Conservation (phyloP, 1,140 invertebrate species). For the Phymastichus coffea region DNA sequence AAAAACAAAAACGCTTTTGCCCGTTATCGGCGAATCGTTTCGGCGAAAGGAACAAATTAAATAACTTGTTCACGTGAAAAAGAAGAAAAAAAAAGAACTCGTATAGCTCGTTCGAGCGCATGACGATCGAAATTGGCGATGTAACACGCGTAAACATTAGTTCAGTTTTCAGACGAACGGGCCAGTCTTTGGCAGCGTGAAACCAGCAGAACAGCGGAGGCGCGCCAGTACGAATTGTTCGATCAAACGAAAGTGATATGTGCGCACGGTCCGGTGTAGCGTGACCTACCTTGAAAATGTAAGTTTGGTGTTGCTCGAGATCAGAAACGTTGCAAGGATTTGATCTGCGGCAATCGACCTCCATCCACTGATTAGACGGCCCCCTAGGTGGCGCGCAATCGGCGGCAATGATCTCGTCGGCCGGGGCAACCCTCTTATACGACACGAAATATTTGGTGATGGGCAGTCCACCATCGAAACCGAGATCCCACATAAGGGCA, state of each 20-base stretch:
- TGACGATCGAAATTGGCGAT: no score
- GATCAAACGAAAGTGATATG: no score
- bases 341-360: slow-evolving; percentile 78
- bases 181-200: no score
- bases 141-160: no score
- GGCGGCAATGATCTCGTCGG: slow-evolving; percentile 61
- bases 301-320: slow-evolving; percentile 80
- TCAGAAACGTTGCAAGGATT: slow-evolving; percentile 86
- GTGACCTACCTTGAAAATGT: slow-evolving; percentile 68
- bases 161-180: no score
- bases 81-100: background rate
- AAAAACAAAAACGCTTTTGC: background rate
- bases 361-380: slow-evolving; percentile 67
- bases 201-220: no score
- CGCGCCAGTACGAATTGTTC: no score
- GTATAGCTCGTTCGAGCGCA: no score
- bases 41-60: no score
- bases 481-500: slow-evolving; percentile 78
- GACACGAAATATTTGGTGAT: slow-evolving; percentile 84
- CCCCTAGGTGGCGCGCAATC: slow-evolving; percentile 65
- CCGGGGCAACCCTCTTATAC: slow-evolving; percentile 65
- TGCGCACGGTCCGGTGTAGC: no score
- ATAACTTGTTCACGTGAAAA: no score
- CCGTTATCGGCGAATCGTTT: background rate
- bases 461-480: slow-evolving; percentile 84